These are phyloP conservation scores for Syngnathoides biaculeatus DNA, from an alignment of 2,113 vertebrate species.

Conservation along the genomic window DNA sequence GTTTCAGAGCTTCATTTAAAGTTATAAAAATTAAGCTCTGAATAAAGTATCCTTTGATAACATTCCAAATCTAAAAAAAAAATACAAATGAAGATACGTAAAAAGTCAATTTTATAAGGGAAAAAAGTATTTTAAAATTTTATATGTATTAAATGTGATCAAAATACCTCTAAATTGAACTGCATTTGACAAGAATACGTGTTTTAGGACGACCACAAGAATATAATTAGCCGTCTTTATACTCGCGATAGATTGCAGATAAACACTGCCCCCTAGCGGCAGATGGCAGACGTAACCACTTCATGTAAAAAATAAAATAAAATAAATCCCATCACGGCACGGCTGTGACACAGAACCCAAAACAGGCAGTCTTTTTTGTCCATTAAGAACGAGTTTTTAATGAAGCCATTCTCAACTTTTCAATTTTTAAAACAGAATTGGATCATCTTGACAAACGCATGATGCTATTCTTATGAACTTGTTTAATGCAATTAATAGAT, in stretches of 20 bases:
- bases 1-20: no score
- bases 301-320: neutral
- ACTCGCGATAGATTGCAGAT: slow-evolving; percentile 53
- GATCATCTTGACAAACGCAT: neutral
- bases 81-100: neutral
- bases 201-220: neutral
- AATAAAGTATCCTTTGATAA: neutral
- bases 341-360: neutral
- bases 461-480: neutral
- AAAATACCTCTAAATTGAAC: neutral
- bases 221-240: slow-evolving; percentile 51
- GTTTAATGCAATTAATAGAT: neutral
- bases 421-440: neutral
- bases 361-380: neutral
- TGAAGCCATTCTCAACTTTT: neutral
- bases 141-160: neutral
- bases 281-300: neutral
- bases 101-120: no score
- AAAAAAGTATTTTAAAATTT: no score
- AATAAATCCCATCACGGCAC: neutral
- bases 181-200: neutral
- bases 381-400: neutral
- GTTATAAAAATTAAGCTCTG: neutral
- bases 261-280: slow-evolving; percentile 78
- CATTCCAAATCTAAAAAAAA: neutral